phyloP scores from a whole-genome alignment of 1,140 invertebrate species.

The Caenorhabditis inopinata region DNA sequence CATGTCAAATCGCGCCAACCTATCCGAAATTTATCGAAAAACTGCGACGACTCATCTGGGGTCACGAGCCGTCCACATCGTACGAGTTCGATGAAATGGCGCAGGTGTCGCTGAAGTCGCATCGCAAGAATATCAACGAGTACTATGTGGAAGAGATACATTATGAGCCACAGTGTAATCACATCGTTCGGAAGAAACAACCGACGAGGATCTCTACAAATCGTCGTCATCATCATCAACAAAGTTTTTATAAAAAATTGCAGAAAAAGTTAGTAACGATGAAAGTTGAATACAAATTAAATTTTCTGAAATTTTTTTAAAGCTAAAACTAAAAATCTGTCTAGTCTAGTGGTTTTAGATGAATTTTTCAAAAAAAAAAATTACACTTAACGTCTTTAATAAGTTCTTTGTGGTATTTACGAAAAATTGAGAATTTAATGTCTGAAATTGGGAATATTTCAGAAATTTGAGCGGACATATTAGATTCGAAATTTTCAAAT shows the following conservation, averaged over 20 bases:
- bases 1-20: not conserved
- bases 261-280: not conserved
- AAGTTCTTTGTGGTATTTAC: too few species aligned
- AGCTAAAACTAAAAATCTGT: too few species aligned
- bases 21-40: slow-evolving; percentile 21
- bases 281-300: not conserved
- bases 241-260: not conserved
- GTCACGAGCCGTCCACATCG: not conserved
- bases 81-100: slow-evolving; percentile 1
- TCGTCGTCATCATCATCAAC: not conserved
- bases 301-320: too few species aligned
- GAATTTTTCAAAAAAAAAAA: too few species aligned
- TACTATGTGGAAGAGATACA: slow-evolving; percentile 23
- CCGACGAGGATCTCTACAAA: not conserved
- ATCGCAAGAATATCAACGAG: not conserved
- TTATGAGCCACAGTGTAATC: not conserved
- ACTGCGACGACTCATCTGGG: not conserved
- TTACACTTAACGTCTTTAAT: too few species aligned
- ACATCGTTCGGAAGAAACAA: not conserved
- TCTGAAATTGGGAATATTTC: too few species aligned
- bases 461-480: too few species aligned
- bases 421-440: too few species aligned
- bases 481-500: too few species aligned
- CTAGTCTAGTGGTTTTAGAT: too few species aligned
- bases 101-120: not conserved